These are phyloP conservation scores for Apocheima hispidaria DNA, from an alignment of 2,888 invertebrate genomes.

Conservation along the genomic window DNA sequence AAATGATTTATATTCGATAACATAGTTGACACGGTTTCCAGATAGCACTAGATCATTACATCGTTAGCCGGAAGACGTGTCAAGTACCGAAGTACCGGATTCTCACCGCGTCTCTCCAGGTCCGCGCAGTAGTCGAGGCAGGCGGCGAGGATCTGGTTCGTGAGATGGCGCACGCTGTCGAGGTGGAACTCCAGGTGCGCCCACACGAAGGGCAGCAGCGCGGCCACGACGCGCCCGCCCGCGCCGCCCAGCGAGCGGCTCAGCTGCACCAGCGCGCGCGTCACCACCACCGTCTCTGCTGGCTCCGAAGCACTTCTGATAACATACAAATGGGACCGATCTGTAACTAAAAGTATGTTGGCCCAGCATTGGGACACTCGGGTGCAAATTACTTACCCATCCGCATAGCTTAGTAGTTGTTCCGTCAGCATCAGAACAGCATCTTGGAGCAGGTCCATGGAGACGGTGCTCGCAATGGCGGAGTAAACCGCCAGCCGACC, in stretches of 20 bases:
- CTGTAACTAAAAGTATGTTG: neutral
- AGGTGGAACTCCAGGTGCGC: conserved; percentile 87
- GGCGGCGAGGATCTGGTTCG: conserved; percentile 75
- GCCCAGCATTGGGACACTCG: neutral
- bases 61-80: no score
- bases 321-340: neutral
- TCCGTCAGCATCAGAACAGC: conserved; percentile 58
- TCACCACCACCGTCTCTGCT: conserved; percentile 62
- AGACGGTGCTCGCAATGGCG: conserved; percentile 62
- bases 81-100: neutral
- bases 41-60: no score
- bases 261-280: conserved; percentile 65
- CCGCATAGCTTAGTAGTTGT: conserved; percentile 65
- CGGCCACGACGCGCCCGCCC: conserved; percentile 25
- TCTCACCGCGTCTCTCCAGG: conserved; percentile 62
- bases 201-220: conserved; percentile 79
- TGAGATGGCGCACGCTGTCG: conserved; percentile 88
- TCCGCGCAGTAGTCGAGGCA: conserved; percentile 61
- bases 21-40: no score
- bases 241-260: conserved; percentile 46
- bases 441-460: conserved; percentile 48
- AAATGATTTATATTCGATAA: no score
- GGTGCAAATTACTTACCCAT: conserved; percentile 56
- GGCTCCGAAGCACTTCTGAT: conserved; percentile 69
- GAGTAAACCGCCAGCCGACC: conserved; percentile 63